Evolutionary conservation across 2,797 vertebrate genomes (phyloP), one percentile per base, ranked within the genome.

Genomic region (Cercopithecus diana): DNA sequence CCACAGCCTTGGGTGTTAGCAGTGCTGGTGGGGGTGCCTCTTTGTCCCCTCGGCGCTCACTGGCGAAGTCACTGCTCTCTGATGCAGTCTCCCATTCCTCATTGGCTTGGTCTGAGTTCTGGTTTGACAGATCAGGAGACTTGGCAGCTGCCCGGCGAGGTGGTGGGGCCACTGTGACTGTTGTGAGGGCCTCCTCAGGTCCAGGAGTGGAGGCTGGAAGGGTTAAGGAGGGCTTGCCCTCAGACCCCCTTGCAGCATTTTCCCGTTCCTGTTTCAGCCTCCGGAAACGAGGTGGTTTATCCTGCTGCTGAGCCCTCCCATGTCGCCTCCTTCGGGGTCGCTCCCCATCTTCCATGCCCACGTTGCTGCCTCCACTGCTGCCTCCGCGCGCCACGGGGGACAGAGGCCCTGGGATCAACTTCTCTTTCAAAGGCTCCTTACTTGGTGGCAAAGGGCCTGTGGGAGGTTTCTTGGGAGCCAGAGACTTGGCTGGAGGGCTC

Each of bases 81-180:
- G 99, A 99, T 0, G 99, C 99, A 0, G 99, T 99, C 98, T 99
- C 99, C 99, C 99, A 99, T 94, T 99, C 99, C 98, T 99, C 99
- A 1, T 99, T 99, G 90, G 99, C 99, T 98, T 99, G 99, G 98
- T 99, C 99, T 0, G 99, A 99, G 99, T 99, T 99, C 98, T 99
- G 99, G 98, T 99, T 99, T 86, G 99, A 99, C 95, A 99, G 99
- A 88, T 99, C 99, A 0, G 99, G 99, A 95, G 99, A 99, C 96
- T 99, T 99, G 50, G 99, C 99, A 28, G 99, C 99, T 24, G 97
- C 94, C 13, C 96, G 98, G 17, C 98, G 97, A 45, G 89, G 98
- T 0, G 93, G 93, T 19, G 97, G 93, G 89, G 88, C 70, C 7
- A 41, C 70, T 0, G 82, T 14, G 2, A 52, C 96, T 0, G 97